phyloP scores from a whole-genome alignment of 2,888 invertebrate genomes.

The Sylvicola cinctus region DNA sequence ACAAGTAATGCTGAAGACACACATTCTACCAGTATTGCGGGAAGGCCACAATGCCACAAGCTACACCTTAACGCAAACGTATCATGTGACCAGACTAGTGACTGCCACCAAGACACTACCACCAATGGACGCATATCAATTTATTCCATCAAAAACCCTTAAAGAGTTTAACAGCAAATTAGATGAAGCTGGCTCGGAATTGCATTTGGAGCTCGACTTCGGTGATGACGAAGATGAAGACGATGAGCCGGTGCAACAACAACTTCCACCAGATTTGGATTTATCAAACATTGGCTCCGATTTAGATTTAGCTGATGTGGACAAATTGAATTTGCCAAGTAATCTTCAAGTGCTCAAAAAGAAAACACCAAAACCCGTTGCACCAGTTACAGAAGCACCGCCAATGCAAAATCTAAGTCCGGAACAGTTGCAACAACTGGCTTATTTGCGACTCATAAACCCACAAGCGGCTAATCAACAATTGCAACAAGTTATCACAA shows the following conservation, averaged over 20 bases:
- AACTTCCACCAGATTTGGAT: slow-evolving; percentile 43
- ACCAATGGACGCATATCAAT: slow-evolving; percentile 70
- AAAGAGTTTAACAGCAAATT: slow-evolving; percentile 76
- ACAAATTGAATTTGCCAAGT: slow-evolving; percentile 36
- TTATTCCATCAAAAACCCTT: slow-evolving; percentile 64
- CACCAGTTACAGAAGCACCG: slow-evolving; percentile 7
- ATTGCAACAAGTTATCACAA: slow-evolving; percentile 51
- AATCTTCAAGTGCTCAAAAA: slow-evolving; percentile 23
- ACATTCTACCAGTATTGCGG: slow-evolving; percentile 63
- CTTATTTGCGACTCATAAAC: slow-evolving; percentile 47
- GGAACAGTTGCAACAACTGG: slow-evolving; percentile 55
- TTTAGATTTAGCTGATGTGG: slow-evolving; percentile 48
- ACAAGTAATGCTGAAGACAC: slow-evolving; percentile 71
- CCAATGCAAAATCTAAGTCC: slow-evolving; percentile 27
- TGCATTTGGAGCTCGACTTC: slow-evolving; percentile 69
- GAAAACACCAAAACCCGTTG: slow-evolving; percentile 6
- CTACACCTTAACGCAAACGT: slow-evolving; percentile 73
- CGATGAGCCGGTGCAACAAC: slow-evolving; percentile 24
- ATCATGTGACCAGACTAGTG: slow-evolving; percentile 66
- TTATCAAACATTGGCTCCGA: slow-evolving; percentile 51
- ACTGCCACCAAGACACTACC: slow-evolving; percentile 80
- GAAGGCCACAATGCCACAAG: slow-evolving; percentile 52
- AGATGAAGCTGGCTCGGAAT: slow-evolving; percentile 74
- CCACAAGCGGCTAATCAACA: slow-evolving; percentile 40
- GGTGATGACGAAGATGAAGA: slow-evolving; percentile 53